Percentiles rank a stretch among this genome's conserved stretches.
phyloP scores from a whole-genome alignment of 2,888 invertebrate genomes.

The Hemithea aestivaria region DNA sequence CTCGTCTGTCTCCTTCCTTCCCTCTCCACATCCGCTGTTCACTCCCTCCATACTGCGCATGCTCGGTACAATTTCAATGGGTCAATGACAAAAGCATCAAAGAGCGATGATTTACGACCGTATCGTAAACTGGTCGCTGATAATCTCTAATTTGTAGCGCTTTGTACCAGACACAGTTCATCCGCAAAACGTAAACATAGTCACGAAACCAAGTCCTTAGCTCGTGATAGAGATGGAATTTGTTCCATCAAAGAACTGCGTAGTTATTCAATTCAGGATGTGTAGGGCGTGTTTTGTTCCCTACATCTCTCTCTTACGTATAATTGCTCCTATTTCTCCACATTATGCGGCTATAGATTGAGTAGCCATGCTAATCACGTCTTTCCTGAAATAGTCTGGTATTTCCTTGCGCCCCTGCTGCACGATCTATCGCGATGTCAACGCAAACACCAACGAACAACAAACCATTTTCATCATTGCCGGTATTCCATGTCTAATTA shows the following conservation, averaged over 20 bases:
- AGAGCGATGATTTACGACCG: constrained; percentile 41
- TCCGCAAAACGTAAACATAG: constrained; percentile 48
- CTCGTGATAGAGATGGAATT: no score
- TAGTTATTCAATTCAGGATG: no score
- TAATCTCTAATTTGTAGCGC: constrained; percentile 37
- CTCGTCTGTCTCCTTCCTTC: constrained; percentile 32
- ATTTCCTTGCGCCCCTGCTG: constrained; percentile 40
- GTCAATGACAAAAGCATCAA: constrained; percentile 42
- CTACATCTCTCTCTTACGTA: constrained; percentile 27
- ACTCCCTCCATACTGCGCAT: constrained; percentile 37
- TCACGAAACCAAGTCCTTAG: no score
- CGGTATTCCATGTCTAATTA: no score
- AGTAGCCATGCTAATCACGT: constrained; percentile 52
- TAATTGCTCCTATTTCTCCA: neutral
- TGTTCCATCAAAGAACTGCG: no score
- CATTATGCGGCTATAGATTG: no score
- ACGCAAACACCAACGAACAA: constrained; percentile 20
- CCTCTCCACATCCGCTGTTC: constrained; percentile 26
- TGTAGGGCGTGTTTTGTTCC: constrained; percentile 38
- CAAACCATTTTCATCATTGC: no score
- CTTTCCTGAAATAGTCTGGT: constrained; percentile 61
- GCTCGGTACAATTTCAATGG: constrained; percentile 37
- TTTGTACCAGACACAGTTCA: constrained; percentile 32
- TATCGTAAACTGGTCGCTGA: constrained; percentile 25
- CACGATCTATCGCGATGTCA: constrained; percentile 45